Conservation (phyloP, 2,797 vertebrate genomes). For the Sarcophilus harrisii region DNA sequence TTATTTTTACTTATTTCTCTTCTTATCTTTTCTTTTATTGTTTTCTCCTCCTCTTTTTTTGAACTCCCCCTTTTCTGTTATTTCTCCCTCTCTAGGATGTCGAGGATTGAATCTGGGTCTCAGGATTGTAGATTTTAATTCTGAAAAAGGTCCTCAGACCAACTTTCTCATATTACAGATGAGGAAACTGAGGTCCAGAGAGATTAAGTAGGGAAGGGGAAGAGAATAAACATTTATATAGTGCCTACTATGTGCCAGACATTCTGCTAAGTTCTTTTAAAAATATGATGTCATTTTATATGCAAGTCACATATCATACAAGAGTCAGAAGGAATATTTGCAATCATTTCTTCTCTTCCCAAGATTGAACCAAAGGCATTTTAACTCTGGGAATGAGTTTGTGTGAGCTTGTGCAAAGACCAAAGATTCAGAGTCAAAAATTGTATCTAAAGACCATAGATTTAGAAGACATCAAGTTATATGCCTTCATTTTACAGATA, state of each 20-base stretch:
- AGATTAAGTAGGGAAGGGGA: neutral
- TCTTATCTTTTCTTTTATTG: neutral
- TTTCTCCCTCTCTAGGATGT: neutral
- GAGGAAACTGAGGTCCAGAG: neutral
- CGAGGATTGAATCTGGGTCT: neutral
- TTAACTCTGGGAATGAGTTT: neutral
- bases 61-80: neutral
- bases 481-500: neutral
- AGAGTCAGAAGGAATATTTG: neutral
- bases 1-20: neutral
- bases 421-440: neutral
- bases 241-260: neutral
- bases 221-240: neutral
- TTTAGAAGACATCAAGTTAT: neutral
- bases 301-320: neutral
- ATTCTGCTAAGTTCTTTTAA: neutral
- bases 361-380: neutral
- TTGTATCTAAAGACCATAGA: neutral
- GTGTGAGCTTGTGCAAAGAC: neutral
- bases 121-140: neutral
- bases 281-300: neutral
- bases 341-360: neutral
- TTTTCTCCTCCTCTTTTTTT: neutral
- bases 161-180: neutral
- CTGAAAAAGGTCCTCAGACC: neutral